Base-by-base conservation (phyloP, 2,888 invertebrate genomes). In the Magallana nippona region DNA sequence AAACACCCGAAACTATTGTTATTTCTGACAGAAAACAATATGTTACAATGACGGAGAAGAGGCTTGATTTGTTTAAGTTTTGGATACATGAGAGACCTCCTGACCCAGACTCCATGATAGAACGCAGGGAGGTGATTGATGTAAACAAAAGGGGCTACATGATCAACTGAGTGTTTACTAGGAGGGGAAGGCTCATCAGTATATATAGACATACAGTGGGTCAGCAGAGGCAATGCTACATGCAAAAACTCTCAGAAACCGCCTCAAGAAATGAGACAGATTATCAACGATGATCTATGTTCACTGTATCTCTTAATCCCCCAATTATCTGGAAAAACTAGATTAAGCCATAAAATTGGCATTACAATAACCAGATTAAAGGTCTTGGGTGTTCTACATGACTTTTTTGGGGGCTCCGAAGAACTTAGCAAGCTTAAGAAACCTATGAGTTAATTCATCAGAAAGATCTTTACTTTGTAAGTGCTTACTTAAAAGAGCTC, bases 1-100 rank as follows among this genome's bases (percentile, higher is more conserved):
- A 71, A 71, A 71, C 71, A 71, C 71, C 71, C n/a, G 71, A 32
- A 71, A 71, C 71, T 32, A 71, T 71, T 71, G 71, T 71, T 71
- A 71, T 27, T 71, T 71, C 27, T 22, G 71, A 71, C 71, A 71
- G 71, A 71, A 71, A 71, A 71, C 71, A 71, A 71, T 71, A 71
- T 27, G 22, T 71, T 71, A 71, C 71, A 71, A 71, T 71, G 19
- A 71, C 44, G 44, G 22, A 71, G 22, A 19, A 27, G 27, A 22
- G 71, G 71, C 22, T 71, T 71, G 27, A 71, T 71, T 71, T 71
- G 71, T 71, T 71, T 71, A 71, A 71, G 71, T 71, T 71, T 71
- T 71, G 71, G 27, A 71, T 27, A 27, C 71, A 71, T 22, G 27
- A 32, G 71, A 71, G 71, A 27, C 71, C 71, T 71, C 71, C 71